These are phyloP conservation scores for Suricata suricatta DNA, from an alignment of 2,113 vertebrate species.

Conservation along the genomic window DNA sequence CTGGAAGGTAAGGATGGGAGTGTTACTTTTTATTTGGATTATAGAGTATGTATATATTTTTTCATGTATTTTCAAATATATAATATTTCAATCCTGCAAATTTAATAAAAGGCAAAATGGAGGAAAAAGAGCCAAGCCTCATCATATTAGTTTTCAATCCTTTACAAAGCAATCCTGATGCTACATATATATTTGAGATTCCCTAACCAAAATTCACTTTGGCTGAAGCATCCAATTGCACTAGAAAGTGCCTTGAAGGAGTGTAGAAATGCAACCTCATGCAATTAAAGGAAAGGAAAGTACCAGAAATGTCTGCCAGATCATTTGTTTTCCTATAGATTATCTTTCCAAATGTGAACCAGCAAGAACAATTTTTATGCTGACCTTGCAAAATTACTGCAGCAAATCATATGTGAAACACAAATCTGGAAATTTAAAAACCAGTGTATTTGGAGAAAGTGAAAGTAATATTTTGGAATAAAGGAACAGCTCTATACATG, in stretches of 20 bases:
- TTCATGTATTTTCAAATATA: constrained; percentile 22
- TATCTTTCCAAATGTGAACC: constrained; percentile 66
- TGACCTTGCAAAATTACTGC: constrained; percentile 49
- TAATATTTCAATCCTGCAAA: constrained; percentile 8
- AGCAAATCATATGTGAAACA: constrained; percentile 63
- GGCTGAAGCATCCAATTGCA: not conserved
- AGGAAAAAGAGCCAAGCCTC: not conserved
- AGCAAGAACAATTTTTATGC: constrained; percentile 8
- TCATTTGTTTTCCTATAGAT: constrained; percentile 47
- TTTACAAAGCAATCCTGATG: constrained; percentile 7
- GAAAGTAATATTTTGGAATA: constrained; percentile 36
- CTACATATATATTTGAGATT: not conserved
- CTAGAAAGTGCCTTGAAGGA: not conserved
- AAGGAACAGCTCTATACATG: not conserved
- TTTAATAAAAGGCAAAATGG: constrained; percentile 33
- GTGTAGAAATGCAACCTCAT: not conserved
- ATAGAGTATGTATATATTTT: not conserved
- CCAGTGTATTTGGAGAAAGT: not conserved
- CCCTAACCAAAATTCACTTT: not conserved
- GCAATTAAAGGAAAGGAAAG: constrained; percentile 17
- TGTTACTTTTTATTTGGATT: not conserved
- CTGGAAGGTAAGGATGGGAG: not conserved
- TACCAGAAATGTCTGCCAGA: not conserved
- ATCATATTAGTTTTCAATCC: constrained; percentile 40
- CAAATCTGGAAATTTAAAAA: constrained; percentile 41